A percentile compares a stretch with the other conserved stretches of the same genome.
phyloP scores from a whole-genome alignment of 2,888 invertebrate genomes.

The Xestia rhomboidea region DNA sequence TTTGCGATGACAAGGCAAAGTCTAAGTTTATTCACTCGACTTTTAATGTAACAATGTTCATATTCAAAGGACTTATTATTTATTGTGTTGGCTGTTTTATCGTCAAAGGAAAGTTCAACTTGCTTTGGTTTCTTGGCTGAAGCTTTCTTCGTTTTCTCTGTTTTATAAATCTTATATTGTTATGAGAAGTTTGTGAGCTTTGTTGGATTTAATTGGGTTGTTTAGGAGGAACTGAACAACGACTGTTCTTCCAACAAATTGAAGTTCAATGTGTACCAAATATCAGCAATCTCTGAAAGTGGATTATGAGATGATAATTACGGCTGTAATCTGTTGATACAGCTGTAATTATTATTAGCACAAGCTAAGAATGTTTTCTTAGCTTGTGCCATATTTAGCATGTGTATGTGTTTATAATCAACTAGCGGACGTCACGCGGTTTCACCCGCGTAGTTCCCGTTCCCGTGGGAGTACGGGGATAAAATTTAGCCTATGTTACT shows the following conservation, averaged over 20 bases:
- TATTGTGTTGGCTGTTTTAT: slow-evolving; percentile 42
- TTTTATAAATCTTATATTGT: slow-evolving; percentile 14
- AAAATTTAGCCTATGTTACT: too few species aligned
- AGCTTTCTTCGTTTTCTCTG: slow-evolving; percentile 24
- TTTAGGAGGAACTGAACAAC: background rate
- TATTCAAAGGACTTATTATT: slow-evolving; percentile 40
- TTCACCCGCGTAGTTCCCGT: too few species aligned
- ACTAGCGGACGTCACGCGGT: too few species aligned
- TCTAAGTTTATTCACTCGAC: slow-evolving; percentile 54
- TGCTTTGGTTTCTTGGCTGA: slow-evolving; percentile 14
- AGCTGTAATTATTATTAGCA: too few species aligned
- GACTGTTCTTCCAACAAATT: background rate
- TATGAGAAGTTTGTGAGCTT: slow-evolving; percentile 4
- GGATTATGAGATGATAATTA: background rate
- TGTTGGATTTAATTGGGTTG: slow-evolving; percentile 25
- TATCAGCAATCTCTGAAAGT: background rate
- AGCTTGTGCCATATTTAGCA: too few species aligned
- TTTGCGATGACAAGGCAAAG: slow-evolving; percentile 61
- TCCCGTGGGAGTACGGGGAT: too few species aligned
- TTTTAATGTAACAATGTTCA: slow-evolving; percentile 57
- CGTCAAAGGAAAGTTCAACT: slow-evolving; percentile 34
- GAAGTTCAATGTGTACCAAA: background rate
- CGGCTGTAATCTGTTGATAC: too few species aligned
- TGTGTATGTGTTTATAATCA: too few species aligned
- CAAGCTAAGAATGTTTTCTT: too few species aligned